Conservation (phyloP, 2,797 vertebrate species). For the Spinus olivaceus region DNA sequence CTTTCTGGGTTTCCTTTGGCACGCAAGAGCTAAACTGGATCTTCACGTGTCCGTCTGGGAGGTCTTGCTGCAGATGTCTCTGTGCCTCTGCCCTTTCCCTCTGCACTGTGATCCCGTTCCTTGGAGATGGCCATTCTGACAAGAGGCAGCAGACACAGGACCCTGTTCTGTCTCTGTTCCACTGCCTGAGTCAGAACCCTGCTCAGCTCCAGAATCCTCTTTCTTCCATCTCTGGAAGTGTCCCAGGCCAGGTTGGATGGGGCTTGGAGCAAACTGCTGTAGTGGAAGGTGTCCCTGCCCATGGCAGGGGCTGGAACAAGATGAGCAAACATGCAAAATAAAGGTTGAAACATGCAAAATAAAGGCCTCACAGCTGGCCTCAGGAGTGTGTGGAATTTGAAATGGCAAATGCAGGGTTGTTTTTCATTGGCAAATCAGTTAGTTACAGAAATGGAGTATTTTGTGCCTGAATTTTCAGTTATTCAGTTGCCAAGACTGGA, state of each 20-base stretch:
- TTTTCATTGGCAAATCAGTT: not conserved
- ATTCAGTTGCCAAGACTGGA: rapidly evolving
- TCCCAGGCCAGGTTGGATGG: not conserved
- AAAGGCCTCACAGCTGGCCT: not conserved
- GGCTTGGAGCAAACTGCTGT: not conserved
- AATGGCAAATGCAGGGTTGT: not conserved
- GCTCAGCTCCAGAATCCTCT: not conserved
- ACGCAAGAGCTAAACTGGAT: rapidly evolving
- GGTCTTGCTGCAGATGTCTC: not conserved
- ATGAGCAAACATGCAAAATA: not conserved
- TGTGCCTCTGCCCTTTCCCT: not conserved
- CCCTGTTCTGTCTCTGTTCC: not conserved
- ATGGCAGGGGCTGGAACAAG: not conserved
- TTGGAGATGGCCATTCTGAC: rapidly evolving
- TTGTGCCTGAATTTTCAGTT: not conserved
- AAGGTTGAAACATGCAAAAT: not conserved
- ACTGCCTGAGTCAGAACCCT: not conserved
- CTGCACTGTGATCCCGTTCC: rapidly evolving
- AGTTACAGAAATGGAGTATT: not conserved
- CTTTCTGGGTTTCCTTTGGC: not conserved
- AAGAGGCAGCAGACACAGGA: not conserved
- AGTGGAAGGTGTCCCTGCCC: not conserved
- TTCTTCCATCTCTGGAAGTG: not conserved
- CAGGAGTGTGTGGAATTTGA: not conserved
- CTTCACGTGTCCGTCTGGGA: not conserved